Percentiles rank a stretch among this genome's conserved stretches.
These are phyloP conservation scores for Epiblema foenella DNA, from an alignment of 2,888 invertebrate genomes.

Conservation along the genomic window DNA sequence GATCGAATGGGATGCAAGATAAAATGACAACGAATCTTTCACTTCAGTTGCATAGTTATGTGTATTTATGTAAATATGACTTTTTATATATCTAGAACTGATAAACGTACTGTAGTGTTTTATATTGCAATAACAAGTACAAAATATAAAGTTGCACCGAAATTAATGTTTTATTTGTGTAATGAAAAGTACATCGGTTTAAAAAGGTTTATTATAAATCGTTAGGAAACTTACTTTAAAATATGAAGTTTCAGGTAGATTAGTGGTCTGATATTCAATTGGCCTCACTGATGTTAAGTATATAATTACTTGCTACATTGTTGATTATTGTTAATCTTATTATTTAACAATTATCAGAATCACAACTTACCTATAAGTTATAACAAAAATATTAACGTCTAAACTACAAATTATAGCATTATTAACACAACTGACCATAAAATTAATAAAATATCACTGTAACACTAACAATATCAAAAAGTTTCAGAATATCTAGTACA, in stretches of 20 bases:
- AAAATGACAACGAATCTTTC: neutral
- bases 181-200: constrained; percentile 45
- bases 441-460: constrained; percentile 19
- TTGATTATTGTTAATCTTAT: constrained; percentile 7
- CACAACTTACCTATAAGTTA: neutral
- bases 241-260: constrained; percentile 55
- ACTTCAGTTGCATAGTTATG: constrained; percentile 19
- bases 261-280: constrained; percentile 54
- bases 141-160: constrained; percentile 57
- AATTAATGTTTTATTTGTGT: constrained; percentile 44
- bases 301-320: constrained; percentile 32
- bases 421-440: constrained; percentile 2
- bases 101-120: constrained; percentile 49
- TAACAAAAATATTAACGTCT: constrained; percentile 12
- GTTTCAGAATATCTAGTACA: neutral
- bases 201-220: constrained; percentile 54
- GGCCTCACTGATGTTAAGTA: constrained; percentile 56
- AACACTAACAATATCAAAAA: neutral
- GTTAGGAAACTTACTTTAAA: constrained; percentile 58
- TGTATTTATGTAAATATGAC: constrained; percentile 50
- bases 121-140: constrained; percentile 54
- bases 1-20: neutral
- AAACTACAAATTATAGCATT: constrained; percentile 14
- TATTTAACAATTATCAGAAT: neutral
- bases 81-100: constrained; percentile 44